These are phyloP conservation scores for Phortica variegata DNA, from an alignment of 1,140 invertebrate species.

Conservation along the genomic window DNA sequence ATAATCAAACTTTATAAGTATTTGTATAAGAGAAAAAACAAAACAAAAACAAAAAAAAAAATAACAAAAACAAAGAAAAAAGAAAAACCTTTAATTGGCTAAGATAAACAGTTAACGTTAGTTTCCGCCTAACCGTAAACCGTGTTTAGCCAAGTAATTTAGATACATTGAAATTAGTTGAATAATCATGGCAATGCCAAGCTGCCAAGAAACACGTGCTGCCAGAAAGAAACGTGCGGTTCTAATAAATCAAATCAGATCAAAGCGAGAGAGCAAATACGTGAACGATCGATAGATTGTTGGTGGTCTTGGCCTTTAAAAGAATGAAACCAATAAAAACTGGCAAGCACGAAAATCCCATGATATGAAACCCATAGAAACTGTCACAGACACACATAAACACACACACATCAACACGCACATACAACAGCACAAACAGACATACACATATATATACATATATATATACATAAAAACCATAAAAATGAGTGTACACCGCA, in stretches of 20 bases:
- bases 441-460: constrained; percentile 5
- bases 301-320: not conserved
- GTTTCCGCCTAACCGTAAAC: no score
- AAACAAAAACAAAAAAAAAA: not conserved
- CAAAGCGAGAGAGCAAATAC: not conserved
- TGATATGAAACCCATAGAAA: not conserved
- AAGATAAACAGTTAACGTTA: no score
- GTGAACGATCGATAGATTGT: not conserved
- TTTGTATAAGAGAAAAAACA: not conserved
- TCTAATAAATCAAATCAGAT: not conserved
- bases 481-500: no score
- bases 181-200: no score
- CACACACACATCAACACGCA: constrained; percentile 3
- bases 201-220: no score
- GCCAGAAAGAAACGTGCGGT: no score
- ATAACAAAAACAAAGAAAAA: constrained; percentile 2
- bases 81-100: constrained; percentile 1
- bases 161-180: no score
- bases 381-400: not conserved
- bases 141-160: no score
- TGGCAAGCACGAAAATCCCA: not conserved
- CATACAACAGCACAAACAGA: constrained; percentile 4
- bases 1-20: no score
- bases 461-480: not conserved
- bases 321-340: not conserved